Percentiles rank a stretch among this genome's conserved stretches.
phyloP scores from a whole-genome alignment of 1,140 invertebrate genomes.

The Pantala flavescens region DNA sequence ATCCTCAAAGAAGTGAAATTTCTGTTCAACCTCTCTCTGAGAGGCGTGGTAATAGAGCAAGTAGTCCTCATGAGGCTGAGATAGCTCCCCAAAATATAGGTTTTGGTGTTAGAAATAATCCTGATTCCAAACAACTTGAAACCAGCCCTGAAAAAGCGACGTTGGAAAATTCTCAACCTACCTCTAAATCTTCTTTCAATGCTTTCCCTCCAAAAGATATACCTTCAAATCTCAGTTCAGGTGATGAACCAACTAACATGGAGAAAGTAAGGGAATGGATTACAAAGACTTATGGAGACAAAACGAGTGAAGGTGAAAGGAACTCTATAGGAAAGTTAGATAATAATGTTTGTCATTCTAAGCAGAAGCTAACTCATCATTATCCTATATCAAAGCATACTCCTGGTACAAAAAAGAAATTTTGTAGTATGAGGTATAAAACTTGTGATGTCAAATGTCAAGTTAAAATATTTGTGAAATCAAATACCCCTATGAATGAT shows the following conservation, averaged over 20 bases:
- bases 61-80: background rate
- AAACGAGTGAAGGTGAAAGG: too few relatives aligned
- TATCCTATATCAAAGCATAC: background rate
- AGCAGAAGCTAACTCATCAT: background rate
- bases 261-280: background rate
- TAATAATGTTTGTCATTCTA: background rate
- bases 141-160: too few relatives aligned
- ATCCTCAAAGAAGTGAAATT: too few relatives aligned
- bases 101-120: too few relatives aligned
- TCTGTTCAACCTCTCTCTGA: too few relatives aligned
- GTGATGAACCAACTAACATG: background rate
- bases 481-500: background rate
- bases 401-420: background rate
- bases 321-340: too few relatives aligned
- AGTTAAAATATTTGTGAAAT: background rate
- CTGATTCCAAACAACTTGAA: too few relatives aligned
- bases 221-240: background rate
- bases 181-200: too few relatives aligned
- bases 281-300: background rate
- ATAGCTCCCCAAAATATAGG: background rate
- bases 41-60: background rate
- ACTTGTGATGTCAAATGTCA: background rate
- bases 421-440: background rate
- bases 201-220: too few relatives aligned
- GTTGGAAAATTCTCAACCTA: too few relatives aligned